Evolutionary conservation across 2,113 vertebrate species (phyloP).

Genomic region (Grammomys surdaster): DNA sequence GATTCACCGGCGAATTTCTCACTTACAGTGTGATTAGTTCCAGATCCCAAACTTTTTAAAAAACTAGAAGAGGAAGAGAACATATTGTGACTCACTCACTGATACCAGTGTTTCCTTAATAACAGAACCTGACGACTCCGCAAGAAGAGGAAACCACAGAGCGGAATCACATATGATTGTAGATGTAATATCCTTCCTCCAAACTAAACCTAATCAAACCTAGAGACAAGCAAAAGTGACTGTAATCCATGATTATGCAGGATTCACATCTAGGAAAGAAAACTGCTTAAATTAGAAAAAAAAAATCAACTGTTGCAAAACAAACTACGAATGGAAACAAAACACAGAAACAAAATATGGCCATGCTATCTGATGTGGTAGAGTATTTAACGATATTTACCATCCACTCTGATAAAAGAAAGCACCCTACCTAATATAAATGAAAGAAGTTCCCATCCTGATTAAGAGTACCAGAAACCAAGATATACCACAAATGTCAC

Average conservation of each 20-base stretch:
- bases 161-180: background rate
- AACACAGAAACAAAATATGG: background rate
- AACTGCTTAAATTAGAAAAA: background rate
- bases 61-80: background rate
- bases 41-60: background rate
- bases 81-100: background rate
- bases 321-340: background rate
- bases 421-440: background rate
- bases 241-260: background rate
- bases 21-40: constrained; percentile 10
- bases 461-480: background rate
- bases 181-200: background rate
- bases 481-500: background rate
- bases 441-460: background rate
- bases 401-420: background rate
- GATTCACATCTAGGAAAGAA: background rate
- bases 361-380: background rate
- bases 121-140: background rate
- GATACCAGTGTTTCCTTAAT: background rate
- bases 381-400: background rate
- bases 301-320: background rate
- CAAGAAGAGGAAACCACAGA: background rate
- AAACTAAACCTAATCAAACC: background rate
- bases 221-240: background rate
- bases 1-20: background rate